These are phyloP conservation scores for Agrotis clavis DNA, from an alignment of 2,888 invertebrate species.

Conservation along the genomic window DNA sequence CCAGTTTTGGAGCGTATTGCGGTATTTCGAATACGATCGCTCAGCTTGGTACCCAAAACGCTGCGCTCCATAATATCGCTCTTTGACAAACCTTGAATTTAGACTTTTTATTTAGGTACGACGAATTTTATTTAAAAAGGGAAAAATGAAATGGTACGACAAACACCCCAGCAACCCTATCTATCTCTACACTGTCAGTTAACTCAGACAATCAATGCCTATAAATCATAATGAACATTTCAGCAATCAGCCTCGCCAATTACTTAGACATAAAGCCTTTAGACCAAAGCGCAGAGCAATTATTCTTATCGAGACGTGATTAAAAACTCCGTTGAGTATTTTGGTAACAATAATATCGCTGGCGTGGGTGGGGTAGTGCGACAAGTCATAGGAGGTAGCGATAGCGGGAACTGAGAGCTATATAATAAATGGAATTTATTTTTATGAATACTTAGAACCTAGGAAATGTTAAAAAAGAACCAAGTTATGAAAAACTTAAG, in stretches of 20 bases:
- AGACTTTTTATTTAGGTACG: no score
- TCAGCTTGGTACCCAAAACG: no score
- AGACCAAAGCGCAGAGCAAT: conserved; percentile 77
- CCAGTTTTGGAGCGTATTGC: no score
- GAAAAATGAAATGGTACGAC: no score
- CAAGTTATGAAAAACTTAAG: no score
- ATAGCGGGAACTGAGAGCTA: neutral
- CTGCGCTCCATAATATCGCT: no score
- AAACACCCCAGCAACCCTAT: neutral
- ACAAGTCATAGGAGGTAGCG: conserved; percentile 59
- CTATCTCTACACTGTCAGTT: neutral
- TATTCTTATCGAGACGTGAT: conserved; percentile 79
- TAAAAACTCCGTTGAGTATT: conserved; percentile 83
- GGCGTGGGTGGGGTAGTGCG: conserved; percentile 78
- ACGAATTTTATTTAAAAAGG: no score
- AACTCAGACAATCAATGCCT: neutral
- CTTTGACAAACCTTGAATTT: no score
- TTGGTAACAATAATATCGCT: conserved; percentile 85
- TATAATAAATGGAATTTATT: no score
- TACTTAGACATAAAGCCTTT: conserved; percentile 66
- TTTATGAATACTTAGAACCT: no score
- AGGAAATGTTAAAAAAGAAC: no score
- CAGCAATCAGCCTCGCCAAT: conserved; percentile 68
- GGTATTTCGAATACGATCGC: no score
- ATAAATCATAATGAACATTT: conserved; percentile 58